Evolutionary conservation across 2,888 invertebrate species (phyloP).

Genomic region (Acleris sparsana): DNA sequence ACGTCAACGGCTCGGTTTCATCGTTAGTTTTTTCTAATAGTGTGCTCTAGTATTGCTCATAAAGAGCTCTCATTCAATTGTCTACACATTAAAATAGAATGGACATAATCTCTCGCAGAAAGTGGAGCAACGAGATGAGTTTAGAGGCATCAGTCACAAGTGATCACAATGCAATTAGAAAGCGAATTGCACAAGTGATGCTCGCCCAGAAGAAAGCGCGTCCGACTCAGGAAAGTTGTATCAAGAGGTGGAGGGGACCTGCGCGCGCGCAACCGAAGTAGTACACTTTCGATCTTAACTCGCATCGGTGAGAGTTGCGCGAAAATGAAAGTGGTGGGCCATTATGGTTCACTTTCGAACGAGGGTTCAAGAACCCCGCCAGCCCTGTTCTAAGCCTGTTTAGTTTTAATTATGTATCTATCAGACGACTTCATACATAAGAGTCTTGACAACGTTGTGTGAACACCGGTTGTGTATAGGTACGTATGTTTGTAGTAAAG

Average conservation of each 20-base stretch:
- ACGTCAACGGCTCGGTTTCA: conserved; percentile 6
- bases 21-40: neutral
- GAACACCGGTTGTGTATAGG: conserved; percentile 29
- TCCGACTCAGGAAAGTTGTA: conserved; percentile 75
- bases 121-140: conserved; percentile 70
- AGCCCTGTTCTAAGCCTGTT: conserved; percentile 61
- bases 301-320: conserved; percentile 82
- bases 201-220: conserved; percentile 77
- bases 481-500: conserved; percentile 13
- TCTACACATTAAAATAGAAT: conserved; percentile 33
- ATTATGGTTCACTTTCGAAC: conserved; percentile 81
- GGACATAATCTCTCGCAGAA: conserved; percentile 52
- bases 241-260: conserved; percentile 52
- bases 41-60: conserved; percentile 9
- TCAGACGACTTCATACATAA: conserved; percentile 30
- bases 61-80: conserved; percentile 22
- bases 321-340: conserved; percentile 85
- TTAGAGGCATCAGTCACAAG: conserved; percentile 66
- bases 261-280: conserved; percentile 80
- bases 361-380: conserved; percentile 73
- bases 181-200: conserved; percentile 78
- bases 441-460: conserved; percentile 27
- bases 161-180: conserved; percentile 82
- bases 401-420: conserved; percentile 57
- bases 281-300: conserved; percentile 82